Evolutionary conservation across 2,797 vertebrate species (phyloP), one percentile per base, ranked within the genome.

Genomic region (Helarctos malayanus): DNA sequence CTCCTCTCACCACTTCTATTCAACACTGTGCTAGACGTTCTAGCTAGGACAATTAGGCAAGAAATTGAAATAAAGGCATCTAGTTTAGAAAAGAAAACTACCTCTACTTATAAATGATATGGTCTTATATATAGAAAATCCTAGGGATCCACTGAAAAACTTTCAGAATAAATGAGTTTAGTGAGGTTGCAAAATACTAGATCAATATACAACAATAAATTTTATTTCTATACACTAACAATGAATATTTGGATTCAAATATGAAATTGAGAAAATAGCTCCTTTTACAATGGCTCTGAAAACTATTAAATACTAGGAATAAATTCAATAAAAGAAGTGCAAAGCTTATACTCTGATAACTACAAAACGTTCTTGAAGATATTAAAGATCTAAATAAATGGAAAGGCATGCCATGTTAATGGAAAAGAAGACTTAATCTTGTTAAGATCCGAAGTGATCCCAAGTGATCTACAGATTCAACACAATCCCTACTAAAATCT

Each of bases 41-140:
- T 85, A 79, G 71, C 19, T 21, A 52, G 14, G 19, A 2, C 19
- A 49, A n/a, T 71, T 79, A 85, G 21, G 41, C n/a, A 95, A 90
- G 73, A 85, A 69, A 91, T 4, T 59, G n/a, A 91, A 69, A 85
- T 69, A 59, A 90, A 79, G 73, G 15, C 45, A 71, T 21, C 41
- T 16, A 79, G 41, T 91, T 85, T 78, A 95, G 52, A 85, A 95
- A 91, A 73, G 18, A 61, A 90, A 85, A 59, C 52, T 41, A 32
- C 32, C n/a, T 69, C 71, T 84, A 69, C 25, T 78, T 49, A 73
- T 29, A 84, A n/a, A 23, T 84, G 41, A 47, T 90, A 57, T 65
- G 49, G 75, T 57, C 6, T 65, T 8, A 23, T 35, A 25, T 7
- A 76, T 9, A 68, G 59, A 41, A 84, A 94, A 78, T 56, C 59